These are phyloP conservation scores for Malurus splendens DNA, from an alignment of 2,797 vertebrate species.

Conservation along the genomic window DNA sequence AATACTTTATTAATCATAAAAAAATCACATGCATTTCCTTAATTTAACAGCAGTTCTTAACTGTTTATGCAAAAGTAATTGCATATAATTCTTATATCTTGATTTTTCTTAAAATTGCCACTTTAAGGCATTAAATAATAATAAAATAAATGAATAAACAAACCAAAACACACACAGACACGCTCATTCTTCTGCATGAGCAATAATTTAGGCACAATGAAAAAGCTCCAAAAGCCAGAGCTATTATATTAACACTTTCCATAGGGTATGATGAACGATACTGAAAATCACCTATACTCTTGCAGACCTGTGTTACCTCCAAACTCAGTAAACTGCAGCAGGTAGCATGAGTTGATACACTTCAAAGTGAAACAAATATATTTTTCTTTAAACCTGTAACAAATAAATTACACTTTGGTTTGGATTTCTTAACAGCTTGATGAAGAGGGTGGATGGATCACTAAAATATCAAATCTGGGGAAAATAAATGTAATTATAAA, in stretches of 20 bases:
- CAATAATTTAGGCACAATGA: neutral
- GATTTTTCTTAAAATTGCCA: neutral
- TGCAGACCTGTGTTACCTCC: neutral
- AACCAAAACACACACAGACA: neutral
- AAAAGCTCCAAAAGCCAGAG: neutral
- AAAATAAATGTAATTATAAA: conserved; percentile 3
- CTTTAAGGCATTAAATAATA: neutral
- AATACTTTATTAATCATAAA: neutral
- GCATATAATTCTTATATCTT: neutral
- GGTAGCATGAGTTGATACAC: neutral
- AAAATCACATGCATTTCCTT: neutral
- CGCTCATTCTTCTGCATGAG: neutral
- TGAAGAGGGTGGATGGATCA: conserved; percentile 2
- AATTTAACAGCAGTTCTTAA: neutral
- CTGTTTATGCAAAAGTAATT: neutral
- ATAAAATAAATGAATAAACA: neutral
- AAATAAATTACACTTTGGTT: conserved; percentile 37
- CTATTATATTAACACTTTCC: neutral
- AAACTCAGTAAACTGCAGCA: neutral
- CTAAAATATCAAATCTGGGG: conserved; percentile 42
- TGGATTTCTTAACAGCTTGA: conserved; percentile 38
- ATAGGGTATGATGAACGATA: neutral
- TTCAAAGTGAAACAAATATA: conserved; percentile 11
- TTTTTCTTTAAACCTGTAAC: conserved; percentile 36
- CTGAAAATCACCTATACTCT: conserved; percentile 2